Evolutionary conservation across 2,888 invertebrate species (phyloP).

Genomic region (Rotaria magnacalcarata): DNA sequence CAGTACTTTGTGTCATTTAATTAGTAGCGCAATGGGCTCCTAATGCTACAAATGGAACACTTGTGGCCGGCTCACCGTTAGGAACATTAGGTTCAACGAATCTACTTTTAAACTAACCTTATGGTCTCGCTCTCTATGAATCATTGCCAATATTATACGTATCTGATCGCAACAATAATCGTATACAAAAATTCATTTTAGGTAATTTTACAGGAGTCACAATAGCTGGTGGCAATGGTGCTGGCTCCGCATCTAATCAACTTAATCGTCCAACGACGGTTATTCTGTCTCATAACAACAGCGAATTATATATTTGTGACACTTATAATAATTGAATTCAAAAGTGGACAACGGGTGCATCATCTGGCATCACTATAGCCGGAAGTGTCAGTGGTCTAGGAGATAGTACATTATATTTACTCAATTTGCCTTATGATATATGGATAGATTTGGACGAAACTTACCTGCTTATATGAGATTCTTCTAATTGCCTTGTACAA

Average conservation of each 20-base stretch:
- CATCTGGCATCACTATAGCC: neutral
- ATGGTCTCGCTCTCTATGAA: neutral
- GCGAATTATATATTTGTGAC: neutral
- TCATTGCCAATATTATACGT: neutral
- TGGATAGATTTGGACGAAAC: neutral
- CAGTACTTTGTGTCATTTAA: neutral
- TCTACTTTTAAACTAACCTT: neutral
- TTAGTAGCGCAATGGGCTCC: neutral
- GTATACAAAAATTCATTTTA: neutral
- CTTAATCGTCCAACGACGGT: neutral
- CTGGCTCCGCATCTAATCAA: neutral
- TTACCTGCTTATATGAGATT: neutral
- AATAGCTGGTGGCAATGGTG: neutral
- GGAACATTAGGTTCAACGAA: neutral
- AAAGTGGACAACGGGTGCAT: neutral
- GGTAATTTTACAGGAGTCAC: neutral
- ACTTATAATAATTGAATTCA: neutral
- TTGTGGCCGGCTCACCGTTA: neutral
- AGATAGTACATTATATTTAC: neutral
- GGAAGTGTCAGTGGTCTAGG: neutral
- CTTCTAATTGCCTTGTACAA: neutral
- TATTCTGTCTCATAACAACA: neutral
- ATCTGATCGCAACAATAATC: neutral
- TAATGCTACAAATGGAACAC: neutral
- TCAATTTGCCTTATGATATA: neutral